Conservation (phyloP, 2,888 invertebrate species). For the Halocaridina rubra region DNA sequence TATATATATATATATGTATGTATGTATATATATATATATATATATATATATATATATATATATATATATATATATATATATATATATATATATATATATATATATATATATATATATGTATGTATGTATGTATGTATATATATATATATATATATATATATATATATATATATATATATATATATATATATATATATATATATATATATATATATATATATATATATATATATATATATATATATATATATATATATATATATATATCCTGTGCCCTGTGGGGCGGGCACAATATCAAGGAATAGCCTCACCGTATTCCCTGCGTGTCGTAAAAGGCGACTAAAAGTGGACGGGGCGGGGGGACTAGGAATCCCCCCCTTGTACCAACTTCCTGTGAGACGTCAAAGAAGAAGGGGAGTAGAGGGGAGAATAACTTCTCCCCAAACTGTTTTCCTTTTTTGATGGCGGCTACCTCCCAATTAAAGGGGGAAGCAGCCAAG, state of each 20-base stretch:
- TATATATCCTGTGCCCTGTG: not conserved
- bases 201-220: slow-evolving; percentile 11
- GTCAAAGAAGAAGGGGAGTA: no score
- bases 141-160: not conserved
- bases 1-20: not conserved
- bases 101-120: not conserved
- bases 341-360: no score
- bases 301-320: no score
- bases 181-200: not conserved
- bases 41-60: not conserved
- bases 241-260: not conserved
- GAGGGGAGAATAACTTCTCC: no score
- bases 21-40: not conserved
- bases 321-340: no score
- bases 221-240: slow-evolving; percentile 10
- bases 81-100: not conserved
- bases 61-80: not conserved
- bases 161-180: not conserved
- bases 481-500: no score
- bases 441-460: no score
- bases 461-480: no score
- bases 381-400: no score
- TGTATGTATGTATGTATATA: not conserved
- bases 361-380: no score
- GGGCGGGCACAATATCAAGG: no score